Conservation (phyloP, 2,113 vertebrate species). For the Merops nubicus region DNA sequence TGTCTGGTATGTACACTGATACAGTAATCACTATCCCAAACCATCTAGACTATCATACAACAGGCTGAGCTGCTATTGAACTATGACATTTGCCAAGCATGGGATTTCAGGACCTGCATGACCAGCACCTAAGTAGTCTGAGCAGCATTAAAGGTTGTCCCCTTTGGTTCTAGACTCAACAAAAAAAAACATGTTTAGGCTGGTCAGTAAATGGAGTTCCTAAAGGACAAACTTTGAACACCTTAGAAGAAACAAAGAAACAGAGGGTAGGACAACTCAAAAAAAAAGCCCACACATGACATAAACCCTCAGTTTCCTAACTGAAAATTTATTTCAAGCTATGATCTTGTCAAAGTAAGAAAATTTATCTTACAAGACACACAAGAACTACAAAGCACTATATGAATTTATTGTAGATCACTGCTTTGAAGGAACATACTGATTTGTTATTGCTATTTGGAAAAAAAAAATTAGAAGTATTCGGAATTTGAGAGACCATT, state of each 20-base stretch:
- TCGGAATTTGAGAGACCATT: background rate
- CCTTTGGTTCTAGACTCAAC: background rate
- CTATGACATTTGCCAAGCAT: background rate
- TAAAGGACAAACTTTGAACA: background rate
- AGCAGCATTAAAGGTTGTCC: background rate
- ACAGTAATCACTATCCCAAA: background rate
- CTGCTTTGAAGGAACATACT: background rate
- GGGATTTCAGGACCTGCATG: background rate
- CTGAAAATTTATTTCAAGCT: background rate
- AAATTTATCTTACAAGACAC: background rate
- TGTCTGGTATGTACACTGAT: rapidly evolving
- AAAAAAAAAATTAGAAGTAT: background rate
- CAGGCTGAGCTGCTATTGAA: background rate
- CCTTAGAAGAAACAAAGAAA: background rate
- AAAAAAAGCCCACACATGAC: rapidly evolving
- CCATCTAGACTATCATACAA: background rate
- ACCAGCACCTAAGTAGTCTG: background rate
- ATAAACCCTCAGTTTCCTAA: background rate
- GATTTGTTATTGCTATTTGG: background rate
- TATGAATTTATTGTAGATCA: background rate
- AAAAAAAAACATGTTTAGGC: background rate
- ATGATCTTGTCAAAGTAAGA: background rate
- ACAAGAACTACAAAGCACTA: background rate
- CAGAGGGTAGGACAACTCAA: rapidly evolving
- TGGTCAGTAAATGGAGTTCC: background rate